Percentiles rank a stretch among this genome's conserved stretches.
Conservation (phyloP, 2,888 invertebrate genomes). For the Thyatira batis region DNA sequence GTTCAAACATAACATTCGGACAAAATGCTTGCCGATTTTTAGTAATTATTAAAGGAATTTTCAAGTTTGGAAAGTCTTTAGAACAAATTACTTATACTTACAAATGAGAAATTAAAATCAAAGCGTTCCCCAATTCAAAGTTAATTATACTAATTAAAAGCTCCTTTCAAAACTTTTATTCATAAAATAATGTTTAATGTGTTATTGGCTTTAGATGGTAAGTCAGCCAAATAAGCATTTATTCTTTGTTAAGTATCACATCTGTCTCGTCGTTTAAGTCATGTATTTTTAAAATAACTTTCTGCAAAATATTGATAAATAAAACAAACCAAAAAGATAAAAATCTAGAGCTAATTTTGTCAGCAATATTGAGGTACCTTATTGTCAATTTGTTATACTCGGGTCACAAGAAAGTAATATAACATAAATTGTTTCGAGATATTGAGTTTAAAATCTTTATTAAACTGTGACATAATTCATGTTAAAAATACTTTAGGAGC, state of each 20-base stretch:
- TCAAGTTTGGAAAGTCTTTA: not conserved
- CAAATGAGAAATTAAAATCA: not conserved
- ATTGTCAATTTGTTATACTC: too few relatives aligned
- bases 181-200: too few relatives aligned
- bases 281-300: too few relatives aligned
- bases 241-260: too few relatives aligned
- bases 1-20: conserved; percentile 39
- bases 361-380: too few relatives aligned
- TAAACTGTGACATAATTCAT: conserved; percentile 14
- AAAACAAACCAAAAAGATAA: too few relatives aligned
- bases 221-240: too few relatives aligned
- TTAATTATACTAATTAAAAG: not conserved
- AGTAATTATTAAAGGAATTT: conserved; percentile 6
- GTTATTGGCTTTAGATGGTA: too few relatives aligned
- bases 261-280: too few relatives aligned
- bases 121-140: not conserved
- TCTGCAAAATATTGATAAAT: too few relatives aligned
- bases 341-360: too few relatives aligned
- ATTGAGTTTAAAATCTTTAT: conserved; percentile 4
- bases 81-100: not conserved
- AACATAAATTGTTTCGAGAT: not conserved
- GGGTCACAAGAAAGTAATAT: not conserved
- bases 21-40: conserved; percentile 16
- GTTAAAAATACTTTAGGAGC: conserved; percentile 26
- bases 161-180: not conserved